A percentile compares a stretch with the other conserved stretches of the same genome.
These are phyloP conservation scores for Tenebrio molitor DNA, from an alignment of 1,140 invertebrate species.

Conservation along the genomic window DNA sequence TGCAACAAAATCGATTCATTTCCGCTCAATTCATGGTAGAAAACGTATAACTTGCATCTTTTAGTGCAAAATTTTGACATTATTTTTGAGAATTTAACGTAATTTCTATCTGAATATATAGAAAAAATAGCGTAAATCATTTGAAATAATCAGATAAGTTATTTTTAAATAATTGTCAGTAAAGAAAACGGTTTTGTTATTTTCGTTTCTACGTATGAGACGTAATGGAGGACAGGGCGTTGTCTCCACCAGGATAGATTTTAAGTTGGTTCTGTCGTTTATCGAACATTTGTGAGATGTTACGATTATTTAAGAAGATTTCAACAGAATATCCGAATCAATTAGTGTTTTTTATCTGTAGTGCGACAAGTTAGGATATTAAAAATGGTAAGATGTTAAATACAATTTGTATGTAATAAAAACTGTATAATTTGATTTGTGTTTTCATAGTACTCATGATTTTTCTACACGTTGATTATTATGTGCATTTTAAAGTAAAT, in stretches of 20 bases:
- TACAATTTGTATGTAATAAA: conserved; percentile 44
- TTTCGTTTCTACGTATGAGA: conserved; percentile 39
- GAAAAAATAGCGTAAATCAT: conserved; percentile 32
- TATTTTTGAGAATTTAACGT: conserved; percentile 32
- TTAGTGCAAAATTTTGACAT: conserved; percentile 46
- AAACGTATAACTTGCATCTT: conserved; percentile 47
- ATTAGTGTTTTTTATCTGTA: conserved; percentile 38
- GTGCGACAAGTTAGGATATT: conserved; percentile 29
- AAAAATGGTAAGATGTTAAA: conserved; percentile 46
- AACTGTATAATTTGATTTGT: conserved; percentile 30
- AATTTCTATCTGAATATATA: conserved; percentile 27
- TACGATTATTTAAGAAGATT: conserved; percentile 25
- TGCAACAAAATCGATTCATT: conserved; percentile 49
- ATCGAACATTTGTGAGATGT: conserved; percentile 23
- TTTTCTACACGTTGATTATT: too few relatives aligned
- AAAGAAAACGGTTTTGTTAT: conserved; percentile 36
- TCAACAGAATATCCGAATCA: background rate
- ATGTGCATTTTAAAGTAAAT: too few relatives aligned
- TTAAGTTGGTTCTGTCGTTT: conserved; percentile 18
- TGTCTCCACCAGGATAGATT: conserved; percentile 41
- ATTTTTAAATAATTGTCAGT: conserved; percentile 25
- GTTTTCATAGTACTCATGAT: conserved; percentile 24
- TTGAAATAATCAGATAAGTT: conserved; percentile 44
- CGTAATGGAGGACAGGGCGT: conserved; percentile 55
- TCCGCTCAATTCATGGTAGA: conserved; percentile 53